Conservation (phyloP, 2,888 invertebrate genomes). For the Xestia sexstrigata region DNA sequence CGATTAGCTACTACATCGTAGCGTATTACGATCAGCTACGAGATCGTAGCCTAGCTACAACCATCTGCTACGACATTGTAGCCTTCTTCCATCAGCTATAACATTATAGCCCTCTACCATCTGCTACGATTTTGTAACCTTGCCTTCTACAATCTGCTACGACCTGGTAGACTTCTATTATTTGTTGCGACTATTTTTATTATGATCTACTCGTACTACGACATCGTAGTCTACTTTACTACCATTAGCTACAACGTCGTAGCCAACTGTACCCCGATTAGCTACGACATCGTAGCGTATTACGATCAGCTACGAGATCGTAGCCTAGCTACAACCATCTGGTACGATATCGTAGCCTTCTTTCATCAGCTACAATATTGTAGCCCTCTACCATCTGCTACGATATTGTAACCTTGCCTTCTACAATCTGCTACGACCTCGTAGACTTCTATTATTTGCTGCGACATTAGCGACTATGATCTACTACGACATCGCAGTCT, state of each 20-base stretch:
- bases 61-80: background rate
- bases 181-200: background rate
- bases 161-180: background rate
- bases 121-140: background rate
- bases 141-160: too few species aligned
- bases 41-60: background rate
- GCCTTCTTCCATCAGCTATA: background rate
- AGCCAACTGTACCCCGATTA: too few species aligned
- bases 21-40: too few species aligned
- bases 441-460: background rate
- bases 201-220: background rate
- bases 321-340: background rate
- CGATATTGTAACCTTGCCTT: too few species aligned
- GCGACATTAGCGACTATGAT: background rate
- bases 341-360: background rate
- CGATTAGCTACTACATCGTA: too few species aligned
- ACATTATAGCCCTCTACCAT: background rate
- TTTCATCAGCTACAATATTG: background rate
- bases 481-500: background rate
- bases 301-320: too few species aligned
- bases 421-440: too few species aligned
- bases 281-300: background rate
- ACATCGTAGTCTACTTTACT: background rate
- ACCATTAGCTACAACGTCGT: background rate
- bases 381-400: background rate